Percentiles rank a stretch among this genome's conserved stretches.
phyloP scores from a whole-genome alignment of 2,888 invertebrate genomes.

The Pherbina coryleti region DNA sequence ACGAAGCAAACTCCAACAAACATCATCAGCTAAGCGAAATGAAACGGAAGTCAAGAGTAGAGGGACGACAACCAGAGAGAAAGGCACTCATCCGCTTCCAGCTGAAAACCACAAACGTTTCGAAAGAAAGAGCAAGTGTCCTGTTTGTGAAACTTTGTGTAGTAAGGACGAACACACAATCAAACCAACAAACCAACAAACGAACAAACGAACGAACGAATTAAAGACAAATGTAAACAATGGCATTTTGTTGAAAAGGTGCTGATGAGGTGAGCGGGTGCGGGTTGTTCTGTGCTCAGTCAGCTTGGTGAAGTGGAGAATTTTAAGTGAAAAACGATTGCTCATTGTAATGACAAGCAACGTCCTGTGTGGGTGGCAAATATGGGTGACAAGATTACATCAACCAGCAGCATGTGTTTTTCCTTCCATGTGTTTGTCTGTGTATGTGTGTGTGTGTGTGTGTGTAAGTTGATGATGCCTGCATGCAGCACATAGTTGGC shows the following conservation, averaged over 20 bases:
- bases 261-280: no score
- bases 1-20: slow-evolving; percentile 25
- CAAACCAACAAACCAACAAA: not conserved
- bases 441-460: not conserved
- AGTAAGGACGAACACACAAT: not conserved
- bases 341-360: not conserved
- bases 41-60: not conserved
- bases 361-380: not conserved
- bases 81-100: slow-evolving; percentile 43
- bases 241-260: not conserved
- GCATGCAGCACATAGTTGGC: slow-evolving; percentile 44
- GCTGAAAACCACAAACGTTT: slow-evolving; percentile 46
- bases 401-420: slow-evolving; percentile 21
- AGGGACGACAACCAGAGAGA: not conserved
- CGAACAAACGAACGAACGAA: not conserved
- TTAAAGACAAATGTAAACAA: not conserved
- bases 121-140: slow-evolving; percentile 39
- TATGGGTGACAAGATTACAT: not conserved
- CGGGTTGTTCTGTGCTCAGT: not conserved
- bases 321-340: slow-evolving; percentile 15
- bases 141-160: not conserved
- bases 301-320: not conserved
- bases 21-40: not conserved
- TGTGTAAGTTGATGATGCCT: not conserved
- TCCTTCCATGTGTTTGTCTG: no score